Conservation (phyloP, 2,113 vertebrate genomes). For the Anolis carolinensis region DNA sequence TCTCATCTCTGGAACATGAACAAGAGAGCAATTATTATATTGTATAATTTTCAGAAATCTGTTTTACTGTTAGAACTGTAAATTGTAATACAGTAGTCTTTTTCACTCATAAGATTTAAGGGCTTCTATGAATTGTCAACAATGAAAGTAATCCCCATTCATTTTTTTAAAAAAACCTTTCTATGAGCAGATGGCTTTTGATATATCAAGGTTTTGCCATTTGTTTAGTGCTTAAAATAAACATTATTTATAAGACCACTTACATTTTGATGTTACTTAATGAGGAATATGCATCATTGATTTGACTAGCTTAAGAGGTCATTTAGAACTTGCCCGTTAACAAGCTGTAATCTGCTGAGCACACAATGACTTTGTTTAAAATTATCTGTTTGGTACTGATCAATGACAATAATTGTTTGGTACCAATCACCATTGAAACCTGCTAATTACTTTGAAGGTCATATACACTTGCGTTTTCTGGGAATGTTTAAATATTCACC, state of each 20-base stretch:
- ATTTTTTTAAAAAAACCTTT: slow-evolving; percentile 44
- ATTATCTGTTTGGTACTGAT: slow-evolving; percentile 96
- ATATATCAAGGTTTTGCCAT: slow-evolving; percentile 82
- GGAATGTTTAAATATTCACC: slow-evolving; percentile 64
- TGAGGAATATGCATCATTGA: slow-evolving; percentile 95
- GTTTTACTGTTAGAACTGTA: slow-evolving; percentile 48
- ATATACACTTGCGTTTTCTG: slow-evolving; percentile 67
- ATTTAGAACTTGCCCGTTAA: slow-evolving; percentile 90
- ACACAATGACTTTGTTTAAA: slow-evolving; percentile 98
- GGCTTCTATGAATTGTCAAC: slow-evolving; percentile 56
- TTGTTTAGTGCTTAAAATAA: slow-evolving; percentile 93
- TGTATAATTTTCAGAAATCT: slow-evolving; percentile 19
- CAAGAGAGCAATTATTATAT: slow-evolving; percentile 10
- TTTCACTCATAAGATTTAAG: slow-evolving; percentile 55
- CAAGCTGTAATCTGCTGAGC: slow-evolving; percentile 89
- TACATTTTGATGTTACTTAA: slow-evolving; percentile 95
- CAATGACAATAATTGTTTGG: slow-evolving; percentile 98
- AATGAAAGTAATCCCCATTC: slow-evolving; percentile 58
- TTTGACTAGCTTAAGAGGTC: slow-evolving; percentile 98
- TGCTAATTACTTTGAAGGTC: slow-evolving; percentile 96
- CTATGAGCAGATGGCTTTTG: slow-evolving; percentile 77
- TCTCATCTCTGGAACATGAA: slow-evolving; percentile 29
- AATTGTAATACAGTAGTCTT: slow-evolving; percentile 24
- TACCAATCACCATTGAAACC: slow-evolving; percentile 92
- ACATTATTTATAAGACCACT: slow-evolving; percentile 95